These are phyloP conservation scores for Caloenas nicobarica DNA, from an alignment of 2,113 vertebrate species.

Conservation along the genomic window DNA sequence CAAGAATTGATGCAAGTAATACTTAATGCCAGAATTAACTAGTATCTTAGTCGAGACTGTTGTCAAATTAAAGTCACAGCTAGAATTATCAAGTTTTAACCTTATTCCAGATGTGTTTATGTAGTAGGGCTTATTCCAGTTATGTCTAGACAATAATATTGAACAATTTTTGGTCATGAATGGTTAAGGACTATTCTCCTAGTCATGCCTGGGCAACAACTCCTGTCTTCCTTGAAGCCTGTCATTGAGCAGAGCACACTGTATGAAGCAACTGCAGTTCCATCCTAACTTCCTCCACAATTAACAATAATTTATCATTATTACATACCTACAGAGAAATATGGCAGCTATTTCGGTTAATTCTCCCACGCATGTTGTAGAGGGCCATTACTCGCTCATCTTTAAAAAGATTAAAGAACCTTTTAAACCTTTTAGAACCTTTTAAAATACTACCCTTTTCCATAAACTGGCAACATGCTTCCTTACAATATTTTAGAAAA, in stretches of 20 bases:
- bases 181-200: conserved; percentile 56
- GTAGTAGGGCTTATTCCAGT: conserved; percentile 60
- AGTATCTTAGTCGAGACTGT: conserved; percentile 68
- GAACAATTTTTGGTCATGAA: conserved; percentile 51
- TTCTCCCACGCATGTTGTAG: background rate
- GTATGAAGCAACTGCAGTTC: background rate
- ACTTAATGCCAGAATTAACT: conserved; percentile 80
- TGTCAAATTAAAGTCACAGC: conserved; percentile 71
- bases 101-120: too few relatives aligned
- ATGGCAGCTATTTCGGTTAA: conserved; percentile 18
- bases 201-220: conserved; percentile 19
- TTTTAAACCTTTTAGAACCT: background rate
- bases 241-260: conserved; percentile 28
- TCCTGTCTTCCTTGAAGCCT: conserved; percentile 3
- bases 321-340: conserved; percentile 16
- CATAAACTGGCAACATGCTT: background rate
- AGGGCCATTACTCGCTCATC: background rate
- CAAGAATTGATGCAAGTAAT: conserved; percentile 78
- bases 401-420: background rate
- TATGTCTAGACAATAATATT: conserved; percentile 67
- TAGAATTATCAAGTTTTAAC: too few relatives aligned
- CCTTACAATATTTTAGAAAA: background rate
- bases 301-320: background rate
- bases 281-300: background rate
- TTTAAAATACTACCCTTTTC: background rate